phyloP scores from a whole-genome alignment of 2,888 invertebrate species.

The Erpobdella octoculata region DNA sequence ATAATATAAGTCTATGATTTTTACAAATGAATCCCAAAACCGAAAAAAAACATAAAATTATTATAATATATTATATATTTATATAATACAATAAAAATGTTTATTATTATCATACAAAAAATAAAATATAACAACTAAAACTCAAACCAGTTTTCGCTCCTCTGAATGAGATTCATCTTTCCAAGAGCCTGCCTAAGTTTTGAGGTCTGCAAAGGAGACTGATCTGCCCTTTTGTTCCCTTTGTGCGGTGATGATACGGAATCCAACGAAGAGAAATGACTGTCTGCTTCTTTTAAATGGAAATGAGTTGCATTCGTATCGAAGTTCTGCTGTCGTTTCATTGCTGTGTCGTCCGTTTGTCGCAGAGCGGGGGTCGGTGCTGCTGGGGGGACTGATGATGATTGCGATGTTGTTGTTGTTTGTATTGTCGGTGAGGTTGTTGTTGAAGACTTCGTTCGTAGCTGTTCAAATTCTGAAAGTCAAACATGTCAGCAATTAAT shows the following conservation, averaged over 20 bases:
- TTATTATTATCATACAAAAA: too few relatives aligned
- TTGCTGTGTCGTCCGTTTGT: not conserved
- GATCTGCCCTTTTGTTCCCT: not conserved
- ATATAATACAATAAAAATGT: too few relatives aligned
- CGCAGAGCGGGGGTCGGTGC: not conserved
- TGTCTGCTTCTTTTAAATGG: not conserved
- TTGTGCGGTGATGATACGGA: not conserved
- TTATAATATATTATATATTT: too few relatives aligned
- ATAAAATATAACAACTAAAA: too few relatives aligned
- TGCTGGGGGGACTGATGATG: too few relatives aligned
- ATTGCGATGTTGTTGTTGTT: too few relatives aligned
- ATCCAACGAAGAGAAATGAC: not conserved
- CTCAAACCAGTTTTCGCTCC: slow-evolving; percentile 5
- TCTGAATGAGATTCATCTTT: slow-evolving; percentile 9
- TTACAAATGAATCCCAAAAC: too few relatives aligned
- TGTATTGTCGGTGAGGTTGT: too few relatives aligned
- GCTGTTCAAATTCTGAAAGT: not conserved
- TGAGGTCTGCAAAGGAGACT: not conserved
- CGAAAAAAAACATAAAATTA: too few relatives aligned
- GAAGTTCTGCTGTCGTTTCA: not conserved
- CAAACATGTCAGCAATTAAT: not conserved
- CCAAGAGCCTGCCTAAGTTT: slow-evolving; percentile 16
- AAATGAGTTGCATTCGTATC: not conserved
- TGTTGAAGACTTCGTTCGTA: not conserved
- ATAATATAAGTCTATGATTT: too few relatives aligned